These are phyloP conservation scores for Drosophila kambysellisi DNA, from an alignment of 2,888 invertebrate genomes.

Conservation along the genomic window DNA sequence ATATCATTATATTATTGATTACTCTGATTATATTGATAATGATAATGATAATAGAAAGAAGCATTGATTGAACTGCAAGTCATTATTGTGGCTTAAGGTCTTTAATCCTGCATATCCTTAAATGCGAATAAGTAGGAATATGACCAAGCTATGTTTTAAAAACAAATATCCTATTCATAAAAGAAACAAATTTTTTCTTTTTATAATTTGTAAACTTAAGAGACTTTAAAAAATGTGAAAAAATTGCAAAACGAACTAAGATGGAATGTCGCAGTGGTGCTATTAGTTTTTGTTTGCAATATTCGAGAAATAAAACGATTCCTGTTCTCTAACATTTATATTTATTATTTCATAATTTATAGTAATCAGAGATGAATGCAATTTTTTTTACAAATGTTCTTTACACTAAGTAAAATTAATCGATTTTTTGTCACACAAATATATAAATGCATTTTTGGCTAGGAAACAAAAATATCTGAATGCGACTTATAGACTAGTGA, in stretches of 20 bases:
- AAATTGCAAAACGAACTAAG: no score
- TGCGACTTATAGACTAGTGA: conserved; percentile 23
- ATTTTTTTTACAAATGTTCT: conserved; percentile 32
- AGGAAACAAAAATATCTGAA: conserved; percentile 4
- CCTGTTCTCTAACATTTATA: not conserved
- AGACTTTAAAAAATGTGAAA: no score
- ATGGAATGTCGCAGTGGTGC: not conserved
- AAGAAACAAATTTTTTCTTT: no score
- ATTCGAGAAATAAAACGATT: not conserved
- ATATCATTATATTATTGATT: not conserved
- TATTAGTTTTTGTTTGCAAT: not conserved
- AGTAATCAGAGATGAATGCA: not conserved
- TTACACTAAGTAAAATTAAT: not conserved
- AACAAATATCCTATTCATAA: not conserved
- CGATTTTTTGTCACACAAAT: not conserved
- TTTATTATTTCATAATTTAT: not conserved
- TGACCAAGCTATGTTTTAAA: not conserved
- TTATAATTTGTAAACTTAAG: no score
- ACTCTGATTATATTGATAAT: not conserved
- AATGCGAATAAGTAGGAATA: not conserved
- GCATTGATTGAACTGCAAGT: not conserved
- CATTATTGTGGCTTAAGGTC: not conserved
- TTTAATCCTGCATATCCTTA: not conserved
- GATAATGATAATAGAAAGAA: not conserved
- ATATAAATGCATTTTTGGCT: conserved; percentile 27